Base-by-base conservation (phyloP, 2,113 vertebrate genomes). In the Amphilophus citrinellus region DNA sequence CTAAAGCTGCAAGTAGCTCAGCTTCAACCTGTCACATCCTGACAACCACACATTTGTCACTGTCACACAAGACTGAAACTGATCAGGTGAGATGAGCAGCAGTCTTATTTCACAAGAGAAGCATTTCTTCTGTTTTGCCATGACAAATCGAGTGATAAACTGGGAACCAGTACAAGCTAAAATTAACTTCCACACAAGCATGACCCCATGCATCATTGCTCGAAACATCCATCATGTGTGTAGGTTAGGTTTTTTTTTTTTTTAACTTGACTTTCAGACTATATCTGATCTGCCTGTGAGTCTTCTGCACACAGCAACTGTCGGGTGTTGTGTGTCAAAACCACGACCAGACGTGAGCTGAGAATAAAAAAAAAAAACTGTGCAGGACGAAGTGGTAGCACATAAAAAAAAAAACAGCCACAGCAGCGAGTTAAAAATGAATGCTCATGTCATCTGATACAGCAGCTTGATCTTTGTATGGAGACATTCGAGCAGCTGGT, bases 401-500 rank as follows among this genome's bases (percentile, higher is more conserved):
- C 57, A 13, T 20, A 24, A 24, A 24, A 24, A n/a, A 79, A 37
- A 32, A 37, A n/a, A 5, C n/a, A 57, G 73, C 10, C 61, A 62
- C 6, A 44, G 9, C 60, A 14, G 24, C 10, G 11, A 53, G 61
- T 62, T 91, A 32, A 93, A 91, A 24, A 91, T 92, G 35, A 37
- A 85, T 77, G 91, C 60, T 35, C 22, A 1, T 76, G 84, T 87
- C 15, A 84, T 76, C 20, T 61, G 86, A 90, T 84, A 77, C 66
- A 61, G 80, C 18, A 4, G 63, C 32, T 53, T 3, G 57, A 84
- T 82, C 68, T 85, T 84, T 32, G 63, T 22, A 0, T 3, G 1
- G 7, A 22, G 78, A 77, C 20, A 80, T 18, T 7, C 0, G 13
- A 71, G 61, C 58, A 61, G 77, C 39, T 6, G 73, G 24, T 71